A percentile compares a stretch with the other conserved stretches of the same genome.
Evolutionary conservation across 2,888 invertebrate species (phyloP).

Genomic region (Antheraea yamamai): DNA sequence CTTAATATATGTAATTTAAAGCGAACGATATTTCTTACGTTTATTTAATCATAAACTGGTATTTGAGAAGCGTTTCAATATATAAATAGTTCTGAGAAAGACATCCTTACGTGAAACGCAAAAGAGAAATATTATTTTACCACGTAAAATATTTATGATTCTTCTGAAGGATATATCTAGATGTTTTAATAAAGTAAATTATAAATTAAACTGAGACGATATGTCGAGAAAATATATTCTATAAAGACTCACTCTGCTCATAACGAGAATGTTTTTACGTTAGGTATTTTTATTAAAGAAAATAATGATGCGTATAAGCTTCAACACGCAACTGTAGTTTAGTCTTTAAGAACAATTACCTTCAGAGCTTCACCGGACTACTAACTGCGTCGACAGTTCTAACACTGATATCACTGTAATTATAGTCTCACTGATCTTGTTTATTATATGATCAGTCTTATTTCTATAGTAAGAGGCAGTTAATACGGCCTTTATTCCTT

Average conservation of each 20-base stretch:
- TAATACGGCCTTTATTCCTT: too few relatives aligned
- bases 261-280: neutral
- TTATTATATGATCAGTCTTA: too few relatives aligned
- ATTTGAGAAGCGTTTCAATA: neutral
- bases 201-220: neutral
- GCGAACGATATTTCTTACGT: neutral
- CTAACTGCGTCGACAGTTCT: too few relatives aligned
- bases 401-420: too few relatives aligned
- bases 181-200: conserved; percentile 1
- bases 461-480: too few relatives aligned
- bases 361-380: too few relatives aligned
- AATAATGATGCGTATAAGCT: neutral
- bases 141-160: neutral
- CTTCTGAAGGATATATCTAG: neutral
- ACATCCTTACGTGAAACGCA: neutral
- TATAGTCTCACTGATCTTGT: too few relatives aligned
- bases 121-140: neutral
- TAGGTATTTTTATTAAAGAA: neutral
- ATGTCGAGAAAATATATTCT: neutral
- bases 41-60: neutral
- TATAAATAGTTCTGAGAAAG: neutral
- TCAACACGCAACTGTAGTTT: too few relatives aligned
- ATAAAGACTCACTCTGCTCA: neutral
- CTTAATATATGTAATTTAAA: neutral
- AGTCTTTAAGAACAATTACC: too few relatives aligned